Base-by-base conservation (phyloP, 2,113 vertebrate genomes). In the Myotis brandtii region DNA sequence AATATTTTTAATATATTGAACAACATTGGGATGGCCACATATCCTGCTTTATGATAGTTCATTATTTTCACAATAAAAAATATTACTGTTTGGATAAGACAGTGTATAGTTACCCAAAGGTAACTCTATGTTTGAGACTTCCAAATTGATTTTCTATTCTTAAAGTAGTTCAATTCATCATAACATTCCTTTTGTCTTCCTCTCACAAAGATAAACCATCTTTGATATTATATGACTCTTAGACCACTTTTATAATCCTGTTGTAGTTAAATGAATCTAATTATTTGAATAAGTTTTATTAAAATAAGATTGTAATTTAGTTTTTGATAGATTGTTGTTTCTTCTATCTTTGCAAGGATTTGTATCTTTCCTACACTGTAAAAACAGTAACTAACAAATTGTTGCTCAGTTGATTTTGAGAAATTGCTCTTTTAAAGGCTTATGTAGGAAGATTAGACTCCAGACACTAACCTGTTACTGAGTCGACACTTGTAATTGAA, bases 361-460 rank as follows among this genome's bases (percentile, higher is more conserved):
- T 87, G 46, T 88, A 86, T 34, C 83, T 80, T 95, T 96, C 5
- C 16, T 92, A 11, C 46, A 30, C 50, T 94, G 4, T 92, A 64
- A 94, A 89, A 79, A 89, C 81, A 80, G 23, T 72, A 89, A 80
- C 56, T 93, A 89, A 77, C 54, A 92, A 86, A 73, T 73, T 86
- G 21, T 83, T 82, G 27, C 21, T 90, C 20, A 76, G 16, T 62
- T 88, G 40, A 91, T 86, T 93, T 96, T 93, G 79, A 95, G 70
- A 79, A 86, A 93, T 83, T 79, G 32, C 70, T 83, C 27, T 56
- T 92, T 95, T 87, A 89, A 93, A 91, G 67, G 23, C 12, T 66
- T 77, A n/a, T 62, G 11, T 32, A 54, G 81, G 32, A 95, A 93
- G 43, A 95, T 94, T 79, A 86, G 37, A 77, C 93, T 94, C 54